These are phyloP conservation scores for Aphodius granarius DNA, from an alignment of 2,888 invertebrate species.

Conservation along the genomic window DNA sequence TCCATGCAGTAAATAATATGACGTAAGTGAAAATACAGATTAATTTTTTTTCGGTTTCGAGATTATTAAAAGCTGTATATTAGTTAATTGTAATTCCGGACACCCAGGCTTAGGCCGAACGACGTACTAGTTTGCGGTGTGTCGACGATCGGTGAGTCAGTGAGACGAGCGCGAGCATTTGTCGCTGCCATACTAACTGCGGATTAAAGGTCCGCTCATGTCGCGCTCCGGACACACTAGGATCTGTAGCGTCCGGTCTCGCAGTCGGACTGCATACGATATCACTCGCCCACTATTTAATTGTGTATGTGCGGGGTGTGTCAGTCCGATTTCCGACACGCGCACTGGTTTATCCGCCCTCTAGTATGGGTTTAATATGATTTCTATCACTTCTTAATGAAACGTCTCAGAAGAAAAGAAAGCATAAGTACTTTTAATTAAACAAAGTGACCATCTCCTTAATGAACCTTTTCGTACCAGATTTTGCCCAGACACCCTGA, in stretches of 20 bases:
- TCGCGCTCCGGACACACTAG: slow-evolving; percentile 35
- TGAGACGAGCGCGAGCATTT: slow-evolving; percentile 25
- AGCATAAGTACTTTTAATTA: no score
- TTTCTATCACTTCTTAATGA: no score
- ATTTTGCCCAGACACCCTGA: no score
- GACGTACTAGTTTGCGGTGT: background rate
- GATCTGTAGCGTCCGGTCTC: slow-evolving; percentile 43
- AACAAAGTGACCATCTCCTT: no score
- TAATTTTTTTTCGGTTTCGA: no score
- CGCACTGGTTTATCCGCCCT: slow-evolving; percentile 5
- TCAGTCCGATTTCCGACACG: slow-evolving; percentile 14
- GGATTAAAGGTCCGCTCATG: slow-evolving; percentile 32
- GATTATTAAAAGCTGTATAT: slow-evolving; percentile 18
- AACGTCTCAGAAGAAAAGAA: no score
- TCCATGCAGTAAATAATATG: no score
- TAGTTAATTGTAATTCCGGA: slow-evolving; percentile 34
- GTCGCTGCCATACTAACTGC: background rate
- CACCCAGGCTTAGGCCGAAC: slow-evolving; percentile 26
- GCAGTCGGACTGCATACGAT: slow-evolving; percentile 45
- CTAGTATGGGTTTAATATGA: background rate
- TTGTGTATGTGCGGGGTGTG: background rate
- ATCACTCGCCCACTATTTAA: slow-evolving; percentile 36
- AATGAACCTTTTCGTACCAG: no score
- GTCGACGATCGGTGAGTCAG: slow-evolving; percentile 22
- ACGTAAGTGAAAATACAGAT: no score